Evolutionary conservation across 2,113 vertebrate species (phyloP), one percentile per base, ranked within the genome.

Genomic region (Columbina picui): DNA sequence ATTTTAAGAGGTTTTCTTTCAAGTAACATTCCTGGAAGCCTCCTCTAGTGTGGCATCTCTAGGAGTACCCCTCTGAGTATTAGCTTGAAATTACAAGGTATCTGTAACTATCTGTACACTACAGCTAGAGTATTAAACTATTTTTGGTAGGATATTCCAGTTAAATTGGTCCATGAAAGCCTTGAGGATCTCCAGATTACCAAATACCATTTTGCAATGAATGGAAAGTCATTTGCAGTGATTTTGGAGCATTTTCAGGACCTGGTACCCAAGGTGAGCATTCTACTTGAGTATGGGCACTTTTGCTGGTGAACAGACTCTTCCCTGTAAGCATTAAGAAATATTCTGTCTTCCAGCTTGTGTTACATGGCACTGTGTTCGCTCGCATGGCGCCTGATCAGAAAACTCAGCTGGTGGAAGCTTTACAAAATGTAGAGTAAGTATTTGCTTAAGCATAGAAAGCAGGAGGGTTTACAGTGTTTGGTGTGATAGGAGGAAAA

Each of bases 341-440:
- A 56, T 83, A 10, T 41, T 5, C 45, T 61, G 34, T 96, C 90
- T 97, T 98, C 81, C 93, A 99, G 99, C 97, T 99, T 47, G 99
- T 99, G 88, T 97, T 99, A 36, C 99, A 98, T 9, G 99, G 99
- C 71, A 99, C 99, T 0, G 99, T 99, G 81, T 99, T 99, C 97
- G 99, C 99, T 80, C 98, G 99, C 88, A 99, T 99, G 99, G 99
- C 99, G 0, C 99, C 99, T 1, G 99, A 99, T 93, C 99, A 99
- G 98, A 99, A 99, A 97, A 99, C 99, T 8, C 99, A 99, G 82
- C 93, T 99, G 90, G 98, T 99, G 89, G 99, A 99, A 97, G 98
- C 98, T 7, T 96, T 99, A 81, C 99, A 99, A 96, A 99, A 98
- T 25, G 99, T 99, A 10, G 99, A 99, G 99, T 99, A 88, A 98